Percentiles rank a stretch among this genome's conserved stretches.
These are phyloP conservation scores for Aegithalos caudatus DNA, from an alignment of 2,113 vertebrate genomes.

Conservation along the genomic window DNA sequence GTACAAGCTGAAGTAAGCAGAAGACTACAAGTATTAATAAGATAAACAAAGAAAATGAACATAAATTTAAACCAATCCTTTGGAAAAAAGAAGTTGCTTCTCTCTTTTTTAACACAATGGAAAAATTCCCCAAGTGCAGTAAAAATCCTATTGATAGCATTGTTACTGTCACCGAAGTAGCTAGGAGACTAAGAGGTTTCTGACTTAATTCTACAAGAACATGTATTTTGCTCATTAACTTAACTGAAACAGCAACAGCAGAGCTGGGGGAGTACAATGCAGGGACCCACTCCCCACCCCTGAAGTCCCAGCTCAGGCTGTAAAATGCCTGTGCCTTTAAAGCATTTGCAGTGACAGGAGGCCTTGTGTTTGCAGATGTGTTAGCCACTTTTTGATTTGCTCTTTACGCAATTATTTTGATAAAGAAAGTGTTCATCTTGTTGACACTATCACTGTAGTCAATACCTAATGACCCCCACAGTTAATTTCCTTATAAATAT, in stretches of 20 bases:
- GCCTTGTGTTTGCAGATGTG: not conserved
- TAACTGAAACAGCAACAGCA: not conserved
- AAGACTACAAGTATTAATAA: not conserved
- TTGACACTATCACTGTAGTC: constrained; percentile 29
- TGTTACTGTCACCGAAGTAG: not conserved
- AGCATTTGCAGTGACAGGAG: not conserved
- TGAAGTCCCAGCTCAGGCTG: not conserved
- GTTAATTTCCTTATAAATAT: constrained; percentile 71
- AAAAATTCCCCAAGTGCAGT: not conserved
- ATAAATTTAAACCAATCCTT: not conserved
- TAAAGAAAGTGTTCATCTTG: constrained; percentile 25
- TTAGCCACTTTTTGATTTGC: not conserved
- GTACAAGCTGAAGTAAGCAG: not conserved
- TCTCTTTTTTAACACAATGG: not conserved
- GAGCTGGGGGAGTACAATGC: not conserved
- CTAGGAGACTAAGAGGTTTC: not conserved
- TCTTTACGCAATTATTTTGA: constrained; percentile 20
- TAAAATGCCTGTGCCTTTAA: not conserved
- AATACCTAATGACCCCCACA: constrained; percentile 29
- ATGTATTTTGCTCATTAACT: constrained; percentile 2
- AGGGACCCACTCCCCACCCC: not conserved
- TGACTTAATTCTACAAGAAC: not conserved
- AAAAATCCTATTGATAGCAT: not conserved
- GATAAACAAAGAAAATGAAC: not conserved
- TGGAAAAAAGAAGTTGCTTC: not conserved